A percentile compares a stretch with the other conserved stretches of the same genome.
Evolutionary conservation across 2,888 invertebrate species (phyloP).

Genomic region (Octodonta nipae): DNA sequence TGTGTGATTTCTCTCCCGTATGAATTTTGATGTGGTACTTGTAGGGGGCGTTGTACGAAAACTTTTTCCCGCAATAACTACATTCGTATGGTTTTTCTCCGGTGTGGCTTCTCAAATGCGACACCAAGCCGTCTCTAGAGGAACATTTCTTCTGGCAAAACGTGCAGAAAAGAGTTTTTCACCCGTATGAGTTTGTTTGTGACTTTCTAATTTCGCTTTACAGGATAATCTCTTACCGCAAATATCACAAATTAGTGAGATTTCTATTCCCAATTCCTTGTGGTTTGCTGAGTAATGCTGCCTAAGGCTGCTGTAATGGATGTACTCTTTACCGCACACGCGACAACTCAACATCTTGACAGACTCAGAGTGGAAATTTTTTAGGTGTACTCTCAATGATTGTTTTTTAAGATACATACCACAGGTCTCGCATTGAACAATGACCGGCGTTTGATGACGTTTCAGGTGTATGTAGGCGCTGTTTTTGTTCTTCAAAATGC

Average conservation of each 20-base stretch:
- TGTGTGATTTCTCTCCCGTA: conserved; percentile 13
- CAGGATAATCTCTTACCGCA: conserved; percentile 27
- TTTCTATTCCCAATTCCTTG: conserved; percentile 23
- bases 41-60: conserved; percentile 13
- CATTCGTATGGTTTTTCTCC: conserved; percentile 24
- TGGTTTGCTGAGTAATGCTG: conserved; percentile 23
- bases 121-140: conserved; percentile 17
- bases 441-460: conserved; percentile 21
- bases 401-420: conserved; percentile 30
- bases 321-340: conserved; percentile 12
- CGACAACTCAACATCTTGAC: conserved; percentile 10
- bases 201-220: conserved; percentile 34
- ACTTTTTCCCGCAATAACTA: conserved; percentile 13
- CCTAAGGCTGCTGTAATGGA: conserved; percentile 14
- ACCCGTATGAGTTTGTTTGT: conserved; percentile 14
- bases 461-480: conserved; percentile 20
- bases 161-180: conserved; percentile 20
- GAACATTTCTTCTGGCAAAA: conserved; percentile 13
- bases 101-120: conserved; percentile 24
- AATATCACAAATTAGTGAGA: conserved; percentile 31
- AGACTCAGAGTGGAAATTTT: conserved; percentile 9
- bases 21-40: conserved; percentile 15
- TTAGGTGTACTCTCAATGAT: conserved; percentile 11
- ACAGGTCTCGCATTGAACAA: conserved; percentile 40
- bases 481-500: conserved; percentile 17